Evolutionary conservation across 2,113 vertebrate genomes (phyloP).

Genomic region (Monopterus albus): DNA sequence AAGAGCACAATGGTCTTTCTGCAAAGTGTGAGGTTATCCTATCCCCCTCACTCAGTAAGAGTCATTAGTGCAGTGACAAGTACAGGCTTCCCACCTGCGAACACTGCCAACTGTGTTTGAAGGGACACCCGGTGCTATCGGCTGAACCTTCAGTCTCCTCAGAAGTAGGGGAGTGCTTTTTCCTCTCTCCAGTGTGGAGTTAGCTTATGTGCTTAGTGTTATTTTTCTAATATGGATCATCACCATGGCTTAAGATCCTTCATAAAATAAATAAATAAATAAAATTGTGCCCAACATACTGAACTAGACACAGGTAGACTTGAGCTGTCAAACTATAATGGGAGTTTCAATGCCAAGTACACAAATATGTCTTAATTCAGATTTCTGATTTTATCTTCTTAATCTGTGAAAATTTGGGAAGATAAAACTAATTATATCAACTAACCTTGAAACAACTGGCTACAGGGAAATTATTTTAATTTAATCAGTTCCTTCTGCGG

Average conservation of each 20-base stretch:
- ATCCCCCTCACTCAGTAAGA: slow-evolving; percentile 35
- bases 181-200: slow-evolving; percentile 50
- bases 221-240: slow-evolving; percentile 20
- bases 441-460: neutral
- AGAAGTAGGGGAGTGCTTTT: slow-evolving; percentile 53
- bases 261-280: slow-evolving; percentile 17
- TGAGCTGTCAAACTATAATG: slow-evolving; percentile 9
- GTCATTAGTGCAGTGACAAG: slow-evolving; percentile 60
- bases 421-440: slow-evolving; percentile 2
- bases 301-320: slow-evolving; percentile 15
- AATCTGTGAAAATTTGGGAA: neutral
- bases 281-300: slow-evolving; percentile 18
- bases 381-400: neutral
- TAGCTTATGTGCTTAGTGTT: slow-evolving; percentile 43
- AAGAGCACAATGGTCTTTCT: slow-evolving; percentile 15
- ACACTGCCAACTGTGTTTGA: slow-evolving; percentile 68
- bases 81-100: slow-evolving; percentile 71
- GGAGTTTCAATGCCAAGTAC: slow-evolving; percentile 1
- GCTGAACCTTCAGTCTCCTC: slow-evolving; percentile 56
- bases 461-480: too few species aligned
- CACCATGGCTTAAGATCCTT: slow-evolving; percentile 12
- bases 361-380: neutral
- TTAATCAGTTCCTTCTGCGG: neutral
- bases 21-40: slow-evolving; percentile 26
- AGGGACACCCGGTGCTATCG: slow-evolving; percentile 56